These are phyloP conservation scores for Thymelicus acteon DNA, from an alignment of 2,888 invertebrate genomes.

Conservation along the genomic window DNA sequence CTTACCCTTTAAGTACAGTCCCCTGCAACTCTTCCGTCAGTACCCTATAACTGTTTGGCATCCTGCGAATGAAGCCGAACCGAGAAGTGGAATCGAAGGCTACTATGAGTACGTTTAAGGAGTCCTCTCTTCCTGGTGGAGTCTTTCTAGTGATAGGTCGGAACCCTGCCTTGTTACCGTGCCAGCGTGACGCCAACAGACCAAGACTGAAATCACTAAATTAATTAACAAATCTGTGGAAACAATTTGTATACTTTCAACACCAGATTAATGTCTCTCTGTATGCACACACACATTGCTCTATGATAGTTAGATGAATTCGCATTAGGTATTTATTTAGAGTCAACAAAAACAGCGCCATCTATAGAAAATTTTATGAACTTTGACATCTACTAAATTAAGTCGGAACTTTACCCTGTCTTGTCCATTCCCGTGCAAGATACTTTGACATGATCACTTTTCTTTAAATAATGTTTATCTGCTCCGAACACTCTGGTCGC, in stretches of 20 bases:
- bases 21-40: slow-evolving; percentile 86
- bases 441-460: slow-evolving; percentile 90
- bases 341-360: too few species aligned
- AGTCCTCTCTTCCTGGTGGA: slow-evolving; percentile 48
- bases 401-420: slow-evolving; percentile 51
- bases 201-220: slow-evolving; percentile 46
- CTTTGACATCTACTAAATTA: too few species aligned
- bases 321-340: too few species aligned
- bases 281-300: too few species aligned
- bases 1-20: slow-evolving; percentile 88
- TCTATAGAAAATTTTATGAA: too few species aligned
- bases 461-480: slow-evolving; percentile 85
- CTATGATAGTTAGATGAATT: too few species aligned
- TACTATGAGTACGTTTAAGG: slow-evolving; percentile 90
- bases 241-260: too few species aligned
- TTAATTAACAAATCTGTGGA: not conserved
- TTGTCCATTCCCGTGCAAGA: slow-evolving; percentile 79
- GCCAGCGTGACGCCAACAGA: slow-evolving; percentile 59
- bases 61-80: slow-evolving; percentile 91
- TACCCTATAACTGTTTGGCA: slow-evolving; percentile 90
- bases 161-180: slow-evolving; percentile 61
- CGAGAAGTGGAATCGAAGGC: slow-evolving; percentile 95
- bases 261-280: too few species aligned
- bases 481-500: slow-evolving; percentile 70
- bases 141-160: slow-evolving; percentile 45